Base-by-base conservation (phyloP, 2,888 invertebrate genomes). In the Automeris io region DNA sequence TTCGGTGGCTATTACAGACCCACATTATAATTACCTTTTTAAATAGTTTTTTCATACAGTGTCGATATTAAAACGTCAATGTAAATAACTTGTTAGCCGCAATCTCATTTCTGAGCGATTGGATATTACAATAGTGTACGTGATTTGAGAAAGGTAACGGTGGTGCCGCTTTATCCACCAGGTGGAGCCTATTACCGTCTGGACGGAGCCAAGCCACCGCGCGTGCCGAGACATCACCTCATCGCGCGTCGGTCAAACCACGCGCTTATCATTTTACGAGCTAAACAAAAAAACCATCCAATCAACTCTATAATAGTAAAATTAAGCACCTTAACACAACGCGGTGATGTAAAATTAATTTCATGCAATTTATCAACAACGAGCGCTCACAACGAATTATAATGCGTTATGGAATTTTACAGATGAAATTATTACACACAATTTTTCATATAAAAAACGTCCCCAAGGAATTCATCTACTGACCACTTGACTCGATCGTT, bases 1-100 rank as follows among this genome's bases (percentile, higher is more conserved):
- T 80, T 72, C 78, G 63, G 74, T 71, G 73, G 71, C 81, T 77
- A 79, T 83, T 83, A 82, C 79, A 61, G 68, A 69, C 72, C 79
- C 72, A 68, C 66, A 66, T 82, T 83, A 80, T 83, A 85, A 86
- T 85, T 86, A 85, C 76, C 70, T 82, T 86, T 86, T 86, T 82
- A 80, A 85, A 83, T 82, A 79, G 83, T 83, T 86, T 86, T 82
- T 79, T 80, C 71, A 69, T 64, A 40, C 64, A 62, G 59, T 72
- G 73, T 75, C 69, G 82, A 80, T 83, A 86, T 86, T 86, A 85
- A 86, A 85, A 86, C 85, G 86, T 86, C 86, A 86, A 85, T 81
- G 86, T 86, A 86, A 86, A 85, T 86, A 86, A 86, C 86, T 86
- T 86, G 86, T 86, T 86, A 86, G 86, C 85, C 81, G 86, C 86